Evolutionary conservation across 2,113 vertebrate species (phyloP), one percentile per base, ranked within the genome.

Genomic region (Cyanoderma ruficeps): DNA sequence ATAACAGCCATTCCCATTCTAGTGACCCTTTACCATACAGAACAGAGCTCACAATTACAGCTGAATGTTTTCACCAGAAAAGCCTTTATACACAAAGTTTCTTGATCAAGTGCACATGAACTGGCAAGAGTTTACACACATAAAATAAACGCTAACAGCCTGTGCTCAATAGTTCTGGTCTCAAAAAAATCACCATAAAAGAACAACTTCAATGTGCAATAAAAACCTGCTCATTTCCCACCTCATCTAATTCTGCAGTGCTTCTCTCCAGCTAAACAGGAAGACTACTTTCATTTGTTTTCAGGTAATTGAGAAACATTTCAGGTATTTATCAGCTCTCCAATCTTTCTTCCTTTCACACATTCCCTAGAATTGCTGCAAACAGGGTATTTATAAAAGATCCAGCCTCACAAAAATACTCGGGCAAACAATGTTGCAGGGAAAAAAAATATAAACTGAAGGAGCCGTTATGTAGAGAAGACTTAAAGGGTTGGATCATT

Each of bases 251-350:
- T 89, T 90, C 90, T 30, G 37, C 88, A 65, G 49, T 1, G 5
- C 86, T 90, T 68, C 69, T 87, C 94, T 94, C 60, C 57, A 84
- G 64, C 77, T 92, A 81, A 95, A 96, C 72, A 87, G 71, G 90
- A 95, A 92, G 92, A 75, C 72, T 71, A 39, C 81, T 89, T 92
- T 77, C 63, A 93, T 95, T 96, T 96, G 85, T 92, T 96, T 93
- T 93, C 83, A 82, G 92, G 84, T 79, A 96, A 94, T 68, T 94
- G 93, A 89, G 92, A 96, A 96, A 92, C 92, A 91, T 94, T 94
- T 94, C 94, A 91, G 87, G 80, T 94, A 64, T 85, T 92, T 94
- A 94, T 92, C 94, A 86, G 92, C 49, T 68, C 90, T 78, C 70
- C 41, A 55, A 94, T 86, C 76, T 56, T 90, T 92, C 68, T 90